Percentiles rank a stretch among this genome's conserved stretches.
These are phyloP conservation scores for Coluber constrictor DNA, from an alignment of 2,797 vertebrate genomes.

Conservation along the genomic window DNA sequence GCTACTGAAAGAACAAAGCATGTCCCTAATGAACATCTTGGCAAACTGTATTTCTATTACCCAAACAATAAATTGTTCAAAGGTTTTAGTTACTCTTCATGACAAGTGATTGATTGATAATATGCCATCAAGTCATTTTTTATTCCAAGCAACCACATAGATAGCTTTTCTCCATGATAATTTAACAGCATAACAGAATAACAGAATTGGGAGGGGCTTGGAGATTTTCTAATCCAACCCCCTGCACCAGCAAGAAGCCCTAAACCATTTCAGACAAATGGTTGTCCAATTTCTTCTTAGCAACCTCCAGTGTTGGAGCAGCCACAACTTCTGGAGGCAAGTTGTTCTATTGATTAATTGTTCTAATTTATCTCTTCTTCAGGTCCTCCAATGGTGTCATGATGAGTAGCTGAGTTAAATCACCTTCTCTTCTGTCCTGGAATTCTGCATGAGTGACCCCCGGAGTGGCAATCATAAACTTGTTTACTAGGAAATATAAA, in stretches of 20 bases:
- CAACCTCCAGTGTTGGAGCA: neutral
- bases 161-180: neutral
- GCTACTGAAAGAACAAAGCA: slow-evolving; percentile 7
- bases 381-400: neutral
- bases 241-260: neutral
- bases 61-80: neutral
- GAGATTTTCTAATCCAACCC: neutral
- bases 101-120: neutral
- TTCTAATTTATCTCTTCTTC: neutral
- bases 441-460: neutral
- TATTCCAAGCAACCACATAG: neutral
- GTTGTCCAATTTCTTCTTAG: neutral
- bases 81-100: neutral
- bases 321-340: neutral
- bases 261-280: neutral
- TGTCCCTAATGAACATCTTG: slow-evolving; percentile 1
- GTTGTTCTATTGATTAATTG: neutral
- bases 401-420: neutral
- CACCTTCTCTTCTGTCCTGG: neutral
- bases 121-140: neutral
- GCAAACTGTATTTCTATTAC: neutral
- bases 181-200: neutral
- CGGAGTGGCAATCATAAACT: neutral
- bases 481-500: neutral
- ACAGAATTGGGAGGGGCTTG: neutral